Evolutionary conservation across 2,797 vertebrate genomes (phyloP).

Genomic region (Pachyuromys duprasi): DNA sequence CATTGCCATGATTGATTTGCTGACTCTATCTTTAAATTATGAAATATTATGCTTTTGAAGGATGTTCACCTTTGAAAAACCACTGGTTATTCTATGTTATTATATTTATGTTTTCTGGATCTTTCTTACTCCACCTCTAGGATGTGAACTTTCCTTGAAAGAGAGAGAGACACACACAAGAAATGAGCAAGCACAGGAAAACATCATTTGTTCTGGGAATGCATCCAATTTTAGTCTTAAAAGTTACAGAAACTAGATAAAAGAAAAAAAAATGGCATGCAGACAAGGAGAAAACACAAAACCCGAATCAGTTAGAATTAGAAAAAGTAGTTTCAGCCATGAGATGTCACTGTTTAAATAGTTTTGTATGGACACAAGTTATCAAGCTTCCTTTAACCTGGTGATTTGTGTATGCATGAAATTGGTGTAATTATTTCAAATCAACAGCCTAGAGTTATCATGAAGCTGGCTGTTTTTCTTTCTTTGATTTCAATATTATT

Average conservation of each 20-base stretch:
- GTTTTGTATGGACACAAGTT: background rate
- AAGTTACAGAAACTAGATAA: conserved; percentile 44
- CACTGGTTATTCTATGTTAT: background rate
- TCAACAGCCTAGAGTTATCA: conserved; percentile 66
- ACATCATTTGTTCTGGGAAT: background rate
- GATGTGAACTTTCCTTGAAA: background rate
- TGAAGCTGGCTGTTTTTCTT: conserved; percentile 58
- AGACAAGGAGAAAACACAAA: conserved; percentile 16
- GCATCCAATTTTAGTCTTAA: conserved; percentile 26
- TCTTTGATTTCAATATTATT: conserved; percentile 79
- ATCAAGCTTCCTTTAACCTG: conserved; percentile 72
- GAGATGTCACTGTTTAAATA: conserved; percentile 75
- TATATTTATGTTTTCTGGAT: background rate
- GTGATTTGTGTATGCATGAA: conserved; percentile 66
- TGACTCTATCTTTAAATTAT: background rate
- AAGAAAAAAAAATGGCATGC: background rate
- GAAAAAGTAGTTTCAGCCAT: conserved; percentile 56
- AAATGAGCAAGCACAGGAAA: background rate
- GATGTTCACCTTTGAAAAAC: background rate
- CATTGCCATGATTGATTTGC: background rate
- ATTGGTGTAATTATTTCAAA: conserved; percentile 74
- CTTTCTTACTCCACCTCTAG: background rate
- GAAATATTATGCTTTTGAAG: background rate
- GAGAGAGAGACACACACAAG: conserved; percentile 15
- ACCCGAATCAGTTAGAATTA: conserved; percentile 31